Evolutionary conservation across 2,113 vertebrate genomes (phyloP), one percentile per base, ranked within the genome.

Genomic region (Syngnathus floridae): DNA sequence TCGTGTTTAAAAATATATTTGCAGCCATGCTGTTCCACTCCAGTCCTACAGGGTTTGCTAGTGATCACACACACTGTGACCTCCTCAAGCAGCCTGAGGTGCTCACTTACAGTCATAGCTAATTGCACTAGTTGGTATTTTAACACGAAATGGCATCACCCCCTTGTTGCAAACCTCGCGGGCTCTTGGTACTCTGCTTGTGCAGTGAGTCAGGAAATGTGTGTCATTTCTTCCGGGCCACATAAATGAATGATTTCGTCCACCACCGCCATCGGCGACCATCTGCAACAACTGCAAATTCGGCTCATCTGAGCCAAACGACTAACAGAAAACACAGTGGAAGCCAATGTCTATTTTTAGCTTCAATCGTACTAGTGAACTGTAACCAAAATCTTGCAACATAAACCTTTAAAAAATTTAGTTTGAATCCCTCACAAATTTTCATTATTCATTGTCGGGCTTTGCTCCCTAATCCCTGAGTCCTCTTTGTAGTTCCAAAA

Each of bases 201-300:
- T 40, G 37, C 57, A 59, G 35, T n/a, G 17, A 59, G 36, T 40
- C 57, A 59, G 57, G 57, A 59, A 59, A 40, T 59, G 8, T 59
- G 57, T 59, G 36, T 40, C 57, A 40, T 10, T 40, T 36, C 36
- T 59, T 59, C 19, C 37, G 40, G 37, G 57, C 36, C 57, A 59
- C 36, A 59, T 59, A 59, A 59, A 59, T 59, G 22, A 40, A 59
- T 40, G 4, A 59, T 59, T 37, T 40, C 12, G 52, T 26, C 12
- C 12, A 11, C 3, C 49, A 7, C 35, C 9, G 35, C 55, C 36
- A n/a, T 9, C 57, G n/a, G 37, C 36, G 36, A 59, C 37, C 10
- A 37, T 59, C 36, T 19, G 5, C 57, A 31, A 9, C 10, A 9
- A 21, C 37, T 40, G 57, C 57, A 59, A 40, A 59, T 37, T 59